Base-by-base conservation (phyloP, 2,113 vertebrate species). In the Nycticorax nycticorax region DNA sequence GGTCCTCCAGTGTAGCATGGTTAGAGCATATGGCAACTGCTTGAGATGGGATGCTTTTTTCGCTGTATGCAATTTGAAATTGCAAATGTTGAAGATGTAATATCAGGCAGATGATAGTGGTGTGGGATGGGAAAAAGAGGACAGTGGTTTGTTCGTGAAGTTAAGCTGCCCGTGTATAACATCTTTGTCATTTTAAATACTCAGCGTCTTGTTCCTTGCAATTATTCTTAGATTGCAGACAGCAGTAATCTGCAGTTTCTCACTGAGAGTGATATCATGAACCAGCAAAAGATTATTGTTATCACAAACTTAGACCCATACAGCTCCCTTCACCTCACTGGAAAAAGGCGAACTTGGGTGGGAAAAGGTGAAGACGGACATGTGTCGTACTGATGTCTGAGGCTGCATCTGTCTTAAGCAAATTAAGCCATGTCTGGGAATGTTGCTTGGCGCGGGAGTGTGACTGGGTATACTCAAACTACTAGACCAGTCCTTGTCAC, bases 381-480 rank as follows among this genome's bases (percentile, higher is more conserved):
- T 57, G 57, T 35, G 45, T 33, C 50, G 63, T 62, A 41, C 7
- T 14, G 62, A 6, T 69, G 10, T 37, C n/a, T 64, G 55, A 39
- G 43, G 32, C 48, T 86, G 20, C n/a, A 13, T 69, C 37, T 92
- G 55, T 48, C 66, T 90, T 67, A 66, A 85, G 32, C n/a, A 66
- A 73, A 30, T 48, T 47, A 74, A 89, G 41, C 13, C 23, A 47
- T 52, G 37, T 94, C 88, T 88, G 88, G 67, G 67, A 79, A 41
- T 1, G 0, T 73, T 45, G 3, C 32, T 69, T 14, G 1, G 48
- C 75, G 80, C 0, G 0, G 63, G 32, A 80, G 10, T 10, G 24
- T 66, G 50, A 33, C 63, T 73, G 85, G 37, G 22, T 57, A 32
- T 63, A n/a, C 30, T 91, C 64, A 93, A 66, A 67, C 41, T 63